Conservation (phyloP, 1,140 invertebrate genomes). For the Pseudomyrmex dendroicus region DNA sequence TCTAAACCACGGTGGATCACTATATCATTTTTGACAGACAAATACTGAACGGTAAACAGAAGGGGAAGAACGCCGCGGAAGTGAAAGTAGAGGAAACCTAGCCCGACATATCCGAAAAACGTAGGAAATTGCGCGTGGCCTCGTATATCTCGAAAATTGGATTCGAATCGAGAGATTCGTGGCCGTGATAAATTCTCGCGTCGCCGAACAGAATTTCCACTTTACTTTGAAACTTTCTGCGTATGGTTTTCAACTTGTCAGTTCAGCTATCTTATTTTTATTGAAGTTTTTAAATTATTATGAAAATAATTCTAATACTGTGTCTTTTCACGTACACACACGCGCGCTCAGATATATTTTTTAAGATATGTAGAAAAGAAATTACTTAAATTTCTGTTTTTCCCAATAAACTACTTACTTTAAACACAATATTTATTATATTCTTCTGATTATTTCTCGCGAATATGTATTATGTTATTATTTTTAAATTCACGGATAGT, state of each 20-base stretch:
- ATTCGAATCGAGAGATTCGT: conserved; percentile 78
- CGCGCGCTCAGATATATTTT: too few relatives aligned
- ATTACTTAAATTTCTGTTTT: background rate
- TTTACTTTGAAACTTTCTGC: conserved; percentile 33
- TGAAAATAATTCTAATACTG: too few relatives aligned
- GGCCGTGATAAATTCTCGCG: conserved; percentile 76
- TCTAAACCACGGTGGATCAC: conserved; percentile 61
- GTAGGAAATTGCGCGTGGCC: conserved; percentile 61
- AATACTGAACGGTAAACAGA: conserved; percentile 68
- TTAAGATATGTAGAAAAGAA: background rate
- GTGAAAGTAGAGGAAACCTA: conserved; percentile 16
- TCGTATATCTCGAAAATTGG: conserved; percentile 80
- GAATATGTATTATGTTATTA: too few relatives aligned
- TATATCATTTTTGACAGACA: conserved; percentile 76
- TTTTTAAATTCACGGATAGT: too few relatives aligned
- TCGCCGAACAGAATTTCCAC: conserved; percentile 59
- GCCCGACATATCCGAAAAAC: conserved; percentile 34
- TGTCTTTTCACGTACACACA: too few relatives aligned
- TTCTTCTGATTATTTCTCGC: too few relatives aligned
- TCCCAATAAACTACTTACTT: too few relatives aligned
- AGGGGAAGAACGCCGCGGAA: conserved; percentile 46
- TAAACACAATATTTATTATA: too few relatives aligned
- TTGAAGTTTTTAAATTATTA: background rate
- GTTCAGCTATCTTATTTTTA: background rate
- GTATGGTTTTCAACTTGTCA: background rate